Percentiles rank a stretch among this genome's conserved stretches.
These are phyloP conservation scores for Andrena fulva DNA, from an alignment of 2,888 invertebrate genomes.

Conservation along the genomic window DNA sequence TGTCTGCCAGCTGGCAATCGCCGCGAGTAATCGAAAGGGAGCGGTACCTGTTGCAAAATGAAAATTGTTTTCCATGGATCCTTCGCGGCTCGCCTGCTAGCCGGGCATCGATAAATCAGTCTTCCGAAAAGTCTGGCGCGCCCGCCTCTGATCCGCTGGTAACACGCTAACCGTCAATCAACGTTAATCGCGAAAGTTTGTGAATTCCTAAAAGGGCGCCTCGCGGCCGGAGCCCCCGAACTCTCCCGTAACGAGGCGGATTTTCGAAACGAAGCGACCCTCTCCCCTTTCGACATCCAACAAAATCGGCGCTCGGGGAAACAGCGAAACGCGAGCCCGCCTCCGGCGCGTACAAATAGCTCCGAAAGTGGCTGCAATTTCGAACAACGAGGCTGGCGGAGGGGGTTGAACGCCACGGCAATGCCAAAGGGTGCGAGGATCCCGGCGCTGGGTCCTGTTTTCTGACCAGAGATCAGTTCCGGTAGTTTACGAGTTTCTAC, in stretches of 20 bases:
- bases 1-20: slow-evolving; percentile 48
- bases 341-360: slow-evolving; percentile 57
- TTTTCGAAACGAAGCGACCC: slow-evolving; percentile 36
- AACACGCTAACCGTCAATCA: neutral
- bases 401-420: slow-evolving; percentile 5
- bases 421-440: slow-evolving; percentile 41
- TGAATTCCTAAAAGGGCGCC: neutral
- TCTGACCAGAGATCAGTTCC: slow-evolving; percentile 67
- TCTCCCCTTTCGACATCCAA: neutral
- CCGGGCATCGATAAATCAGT: neutral
- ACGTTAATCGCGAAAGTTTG: slow-evolving; percentile 7
- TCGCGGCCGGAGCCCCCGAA: neutral
- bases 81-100: neutral
- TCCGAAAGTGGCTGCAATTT: slow-evolving; percentile 68
- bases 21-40: slow-evolving; percentile 43
- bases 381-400: slow-evolving; percentile 43
- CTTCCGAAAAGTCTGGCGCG: neutral
- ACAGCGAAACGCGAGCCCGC: slow-evolving; percentile 58
- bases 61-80: slow-evolving; percentile 25
- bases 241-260: slow-evolving; percentile 13
- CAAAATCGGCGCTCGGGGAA: slow-evolving; percentile 29
- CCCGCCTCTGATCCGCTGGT: neutral
- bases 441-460: slow-evolving; percentile 47
- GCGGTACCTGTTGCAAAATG: slow-evolving; percentile 48
- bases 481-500: slow-evolving; percentile 72